Percentiles rank a stretch among this genome's conserved stretches.
Conservation (phyloP, 2,797 vertebrate genomes). For the Aselliscus stoliczkanus region DNA sequence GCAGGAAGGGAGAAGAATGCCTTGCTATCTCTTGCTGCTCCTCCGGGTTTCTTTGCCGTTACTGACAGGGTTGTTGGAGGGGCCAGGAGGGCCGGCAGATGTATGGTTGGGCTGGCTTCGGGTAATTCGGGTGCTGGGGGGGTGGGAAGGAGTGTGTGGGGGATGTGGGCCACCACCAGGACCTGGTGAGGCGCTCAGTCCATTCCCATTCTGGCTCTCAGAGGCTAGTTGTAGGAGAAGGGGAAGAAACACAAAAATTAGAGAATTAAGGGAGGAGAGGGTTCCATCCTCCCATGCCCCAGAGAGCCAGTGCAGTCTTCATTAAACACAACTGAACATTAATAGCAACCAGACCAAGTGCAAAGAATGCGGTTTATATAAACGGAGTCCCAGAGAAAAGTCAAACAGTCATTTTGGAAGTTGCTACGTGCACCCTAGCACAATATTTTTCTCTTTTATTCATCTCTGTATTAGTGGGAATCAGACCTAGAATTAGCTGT, state of each 20-base stretch:
- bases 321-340: not conserved
- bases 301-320: not conserved
- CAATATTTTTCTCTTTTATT: not conserved
- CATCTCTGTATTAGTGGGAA: not conserved
- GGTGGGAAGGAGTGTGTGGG: constrained; percentile 70
- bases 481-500: not conserved
- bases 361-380: not conserved
- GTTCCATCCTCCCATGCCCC: not conserved
- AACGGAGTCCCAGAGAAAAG: not conserved
- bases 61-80: constrained; percentile 79
- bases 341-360: not conserved
- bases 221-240: constrained; percentile 73
- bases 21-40: constrained; percentile 86
- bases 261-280: not conserved
- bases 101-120: constrained; percentile 82
- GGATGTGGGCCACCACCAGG: constrained; percentile 72
- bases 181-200: constrained; percentile 76
- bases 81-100: constrained; percentile 57
- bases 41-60: constrained; percentile 88
- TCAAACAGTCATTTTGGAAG: not conserved
- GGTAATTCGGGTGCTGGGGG: constrained; percentile 80
- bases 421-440: not conserved
- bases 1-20: not conserved
- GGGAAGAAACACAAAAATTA: constrained; percentile 59
- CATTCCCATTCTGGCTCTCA: constrained; percentile 85